phyloP scores from a whole-genome alignment of 2,113 vertebrate species.

The Arizona elegans region DNA sequence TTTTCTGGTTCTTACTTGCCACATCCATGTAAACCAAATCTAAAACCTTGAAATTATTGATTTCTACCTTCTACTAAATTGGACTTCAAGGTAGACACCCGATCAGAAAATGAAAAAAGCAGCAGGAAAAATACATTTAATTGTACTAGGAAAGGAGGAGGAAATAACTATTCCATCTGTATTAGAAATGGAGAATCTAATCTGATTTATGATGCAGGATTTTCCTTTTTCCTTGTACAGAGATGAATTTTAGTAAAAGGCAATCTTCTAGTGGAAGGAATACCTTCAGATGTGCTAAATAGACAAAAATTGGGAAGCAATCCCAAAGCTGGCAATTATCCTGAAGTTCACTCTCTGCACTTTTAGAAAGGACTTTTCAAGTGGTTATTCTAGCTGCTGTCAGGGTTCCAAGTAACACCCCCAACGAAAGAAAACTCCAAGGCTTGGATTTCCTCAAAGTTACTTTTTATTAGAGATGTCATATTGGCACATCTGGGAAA shows the following conservation, averaged over 20 bases:
- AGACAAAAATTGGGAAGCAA: neutral
- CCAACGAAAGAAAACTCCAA: no score
- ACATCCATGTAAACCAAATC: neutral
- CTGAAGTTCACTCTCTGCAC: neutral
- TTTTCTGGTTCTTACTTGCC: neutral
- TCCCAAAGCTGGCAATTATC: neutral
- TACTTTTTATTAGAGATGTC: no score
- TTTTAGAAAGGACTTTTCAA: neutral
- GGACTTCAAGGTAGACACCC: neutral
- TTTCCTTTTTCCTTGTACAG: neutral
- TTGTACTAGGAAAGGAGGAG: neutral
- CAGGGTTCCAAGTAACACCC: no score
- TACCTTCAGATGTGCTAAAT: neutral
- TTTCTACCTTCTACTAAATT: conserved; percentile 2
- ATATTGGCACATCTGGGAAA: no score
- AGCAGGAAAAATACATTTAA: neutral
- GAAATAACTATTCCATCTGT: neutral
- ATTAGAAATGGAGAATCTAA: neutral
- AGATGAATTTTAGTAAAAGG: neutral
- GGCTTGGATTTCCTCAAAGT: no score
- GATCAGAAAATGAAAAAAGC: neutral
- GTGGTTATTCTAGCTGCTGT: neutral
- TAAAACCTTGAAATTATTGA: neutral
- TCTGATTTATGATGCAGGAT: neutral
- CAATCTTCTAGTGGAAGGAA: neutral